Percentiles rank a stretch among this genome's conserved stretches.
Evolutionary conservation across 2,888 invertebrate genomes (phyloP).

Genomic region (Athalia rosae): DNA sequence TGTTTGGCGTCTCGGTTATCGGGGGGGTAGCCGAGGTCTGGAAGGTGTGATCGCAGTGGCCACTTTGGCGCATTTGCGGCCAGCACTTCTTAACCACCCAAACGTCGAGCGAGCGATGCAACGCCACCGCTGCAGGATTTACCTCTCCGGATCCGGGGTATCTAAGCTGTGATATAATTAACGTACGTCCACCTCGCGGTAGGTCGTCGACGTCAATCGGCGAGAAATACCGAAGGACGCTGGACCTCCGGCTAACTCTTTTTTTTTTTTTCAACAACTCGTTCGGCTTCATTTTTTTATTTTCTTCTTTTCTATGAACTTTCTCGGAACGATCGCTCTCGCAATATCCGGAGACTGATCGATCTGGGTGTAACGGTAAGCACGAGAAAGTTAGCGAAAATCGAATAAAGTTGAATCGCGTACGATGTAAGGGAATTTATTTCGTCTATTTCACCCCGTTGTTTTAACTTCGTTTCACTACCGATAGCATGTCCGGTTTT

Average conservation of each 20-base stretch:
- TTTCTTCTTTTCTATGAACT: no score
- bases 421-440: not conserved
- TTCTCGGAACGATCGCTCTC: no score
- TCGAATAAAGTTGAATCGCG: not conserved
- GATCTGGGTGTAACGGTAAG: not conserved
- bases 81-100: not conserved
- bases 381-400: not conserved
- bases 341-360: no score
- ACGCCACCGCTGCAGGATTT: no score
- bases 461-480: constrained; percentile 2
- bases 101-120: constrained; percentile 13
- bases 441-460: not conserved
- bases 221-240: no score
- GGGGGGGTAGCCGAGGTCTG: not conserved
- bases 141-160: no score
- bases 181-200: no score
- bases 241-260: no score
- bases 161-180: no score
- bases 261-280: no score
- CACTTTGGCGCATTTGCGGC: constrained; percentile 20
- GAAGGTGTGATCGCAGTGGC: not conserved
- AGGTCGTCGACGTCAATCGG: no score
- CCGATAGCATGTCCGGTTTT: not conserved
- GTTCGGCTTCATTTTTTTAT: no score
- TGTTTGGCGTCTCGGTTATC: not conserved